A percentile compares a stretch with the other conserved stretches of the same genome.
Evolutionary conservation across 2,888 invertebrate species (phyloP).

Genomic region (Drosophila hamatofila): DNA sequence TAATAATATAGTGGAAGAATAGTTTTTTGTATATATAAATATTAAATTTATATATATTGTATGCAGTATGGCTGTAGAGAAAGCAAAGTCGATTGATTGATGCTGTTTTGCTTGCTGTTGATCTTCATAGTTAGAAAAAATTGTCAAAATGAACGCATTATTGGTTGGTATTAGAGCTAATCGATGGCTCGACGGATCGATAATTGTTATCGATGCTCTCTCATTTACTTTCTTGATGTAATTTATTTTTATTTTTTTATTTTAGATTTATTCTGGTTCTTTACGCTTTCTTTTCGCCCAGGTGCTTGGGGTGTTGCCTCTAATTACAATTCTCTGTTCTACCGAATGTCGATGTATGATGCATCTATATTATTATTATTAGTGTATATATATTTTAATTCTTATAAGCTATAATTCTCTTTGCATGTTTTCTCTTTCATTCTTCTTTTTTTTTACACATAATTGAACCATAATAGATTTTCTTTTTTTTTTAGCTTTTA

Average conservation of each 20-base stretch:
- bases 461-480: slow-evolving; percentile 76
- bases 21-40: slow-evolving; percentile 54
- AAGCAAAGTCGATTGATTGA: slow-evolving; percentile 80
- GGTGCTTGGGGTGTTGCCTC: slow-evolving; percentile 56
- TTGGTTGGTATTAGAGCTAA: slow-evolving; percentile 70
- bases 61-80: slow-evolving; percentile 77
- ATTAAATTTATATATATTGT: slow-evolving; percentile 50
- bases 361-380: slow-evolving; percentile 77
- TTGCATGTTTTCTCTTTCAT: slow-evolving; percentile 82
- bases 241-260: slow-evolving; percentile 11
- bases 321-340: slow-evolving; percentile 76
- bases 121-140: slow-evolving; percentile 46
- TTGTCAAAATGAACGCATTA: slow-evolving; percentile 75
- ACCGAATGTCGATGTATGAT: slow-evolving; percentile 74
- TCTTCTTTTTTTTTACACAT: slow-evolving; percentile 53
- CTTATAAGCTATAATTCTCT: slow-evolving; percentile 84
- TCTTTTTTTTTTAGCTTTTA: slow-evolving; percentile 35
- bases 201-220: slow-evolving; percentile 26
- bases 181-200: slow-evolving; percentile 33
- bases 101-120: slow-evolving; percentile 60
- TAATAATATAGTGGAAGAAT: slow-evolving; percentile 78
- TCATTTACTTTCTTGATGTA: slow-evolving; percentile 33
- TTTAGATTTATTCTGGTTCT: slow-evolving; percentile 29
- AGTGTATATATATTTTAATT: slow-evolving; percentile 73
- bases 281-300: slow-evolving; percentile 43